These are phyloP conservation scores for Dicrurus megarhynchus DNA, from an alignment of 2,113 vertebrate genomes.

Conservation along the genomic window DNA sequence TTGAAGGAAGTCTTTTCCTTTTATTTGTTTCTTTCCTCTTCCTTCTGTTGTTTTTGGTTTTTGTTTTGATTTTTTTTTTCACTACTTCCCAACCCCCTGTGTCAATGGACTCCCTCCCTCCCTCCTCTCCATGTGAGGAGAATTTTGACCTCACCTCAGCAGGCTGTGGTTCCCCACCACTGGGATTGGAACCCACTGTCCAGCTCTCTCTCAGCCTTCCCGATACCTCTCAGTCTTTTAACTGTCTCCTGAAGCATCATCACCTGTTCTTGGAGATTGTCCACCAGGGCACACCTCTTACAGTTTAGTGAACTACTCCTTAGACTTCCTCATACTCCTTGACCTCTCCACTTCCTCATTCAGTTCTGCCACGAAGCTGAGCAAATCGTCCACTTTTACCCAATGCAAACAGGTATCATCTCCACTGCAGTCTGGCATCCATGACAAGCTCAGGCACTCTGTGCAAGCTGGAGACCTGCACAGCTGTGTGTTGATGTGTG, in stretches of 20 bases:
- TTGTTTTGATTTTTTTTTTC: neutral
- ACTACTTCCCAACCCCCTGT: neutral
- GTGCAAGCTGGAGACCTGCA: neutral
- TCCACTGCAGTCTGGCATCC: neutral
- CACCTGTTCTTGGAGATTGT: neutral
- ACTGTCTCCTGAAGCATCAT: neutral
- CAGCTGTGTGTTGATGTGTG: neutral
- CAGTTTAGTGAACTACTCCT: neutral
- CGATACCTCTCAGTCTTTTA: neutral
- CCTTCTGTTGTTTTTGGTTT: neutral
- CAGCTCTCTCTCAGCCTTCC: neutral
- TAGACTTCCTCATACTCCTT: neutral
- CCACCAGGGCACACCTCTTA: neutral
- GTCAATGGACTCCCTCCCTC: neutral
- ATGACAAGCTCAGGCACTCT: neutral
- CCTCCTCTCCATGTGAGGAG: neutral
- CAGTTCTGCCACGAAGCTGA: neutral
- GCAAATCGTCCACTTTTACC: neutral
- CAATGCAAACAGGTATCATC: rapidly evolving
- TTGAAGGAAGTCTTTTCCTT: neutral
- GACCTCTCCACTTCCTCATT: neutral
- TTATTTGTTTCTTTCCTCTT: neutral
- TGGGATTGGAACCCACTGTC: neutral
- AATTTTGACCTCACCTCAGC: neutral
- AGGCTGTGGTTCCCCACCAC: neutral